Evolutionary conservation across 2,888 invertebrate species (phyloP).

Genomic region (Cremastinae sp.): DNA sequence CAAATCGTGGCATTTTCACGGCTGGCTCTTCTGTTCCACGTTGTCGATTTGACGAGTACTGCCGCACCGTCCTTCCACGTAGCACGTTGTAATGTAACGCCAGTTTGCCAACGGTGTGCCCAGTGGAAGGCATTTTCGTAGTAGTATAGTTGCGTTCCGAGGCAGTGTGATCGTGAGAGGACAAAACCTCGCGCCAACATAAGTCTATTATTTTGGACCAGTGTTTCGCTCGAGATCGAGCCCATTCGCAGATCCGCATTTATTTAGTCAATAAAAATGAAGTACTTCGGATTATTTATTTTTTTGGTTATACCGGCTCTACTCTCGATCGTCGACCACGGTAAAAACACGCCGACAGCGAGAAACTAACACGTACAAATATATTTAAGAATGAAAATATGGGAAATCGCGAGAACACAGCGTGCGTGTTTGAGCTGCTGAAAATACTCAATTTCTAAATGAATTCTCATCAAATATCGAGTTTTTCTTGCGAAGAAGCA

Average conservation of each 20-base stretch:
- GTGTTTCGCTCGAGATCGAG: constrained; percentile 27
- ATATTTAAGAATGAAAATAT: constrained; percentile 43
- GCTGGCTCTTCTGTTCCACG: constrained; percentile 69
- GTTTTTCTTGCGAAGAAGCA: background rate
- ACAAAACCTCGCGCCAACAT: constrained; percentile 26
- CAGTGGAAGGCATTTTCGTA: constrained; percentile 43
- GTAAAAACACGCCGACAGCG: constrained; percentile 81
- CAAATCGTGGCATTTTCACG: constrained; percentile 14
- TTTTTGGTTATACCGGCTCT: constrained; percentile 87
- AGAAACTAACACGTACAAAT: constrained; percentile 8
- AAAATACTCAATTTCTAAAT: background rate
- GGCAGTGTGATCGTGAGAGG: constrained; percentile 45
- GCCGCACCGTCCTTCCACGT: constrained; percentile 73
- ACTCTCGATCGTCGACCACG: constrained; percentile 86
- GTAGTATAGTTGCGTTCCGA: constrained; percentile 52
- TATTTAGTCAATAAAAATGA: constrained; percentile 82
- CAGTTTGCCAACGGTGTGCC: constrained; percentile 68
- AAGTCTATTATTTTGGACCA: constrained; percentile 9
- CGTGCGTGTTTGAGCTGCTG: background rate
- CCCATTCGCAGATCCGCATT: constrained; percentile 28
- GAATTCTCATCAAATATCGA: background rate
- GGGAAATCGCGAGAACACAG: background rate
- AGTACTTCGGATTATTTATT: constrained; percentile 84
- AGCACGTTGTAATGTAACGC: constrained; percentile 68
- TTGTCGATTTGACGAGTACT: constrained; percentile 71